Evolutionary conservation across 2,113 vertebrate species (phyloP).

Genomic region (Daubentonia madagascariensis): DNA sequence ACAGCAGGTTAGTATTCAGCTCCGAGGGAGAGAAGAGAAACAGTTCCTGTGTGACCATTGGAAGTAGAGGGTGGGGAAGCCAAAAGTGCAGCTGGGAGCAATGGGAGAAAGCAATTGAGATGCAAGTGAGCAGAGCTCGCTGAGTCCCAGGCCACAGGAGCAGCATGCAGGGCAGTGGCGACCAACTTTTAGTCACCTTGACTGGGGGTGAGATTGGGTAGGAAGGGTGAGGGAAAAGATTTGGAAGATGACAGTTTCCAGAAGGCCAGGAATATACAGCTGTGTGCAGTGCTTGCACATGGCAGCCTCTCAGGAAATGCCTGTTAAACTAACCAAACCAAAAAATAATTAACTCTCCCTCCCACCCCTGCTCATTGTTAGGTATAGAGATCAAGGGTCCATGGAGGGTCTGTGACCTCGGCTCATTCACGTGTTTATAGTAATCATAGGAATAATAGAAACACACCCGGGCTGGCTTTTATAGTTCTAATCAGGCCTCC

Average conservation of each 20-base stretch:
- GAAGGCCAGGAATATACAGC: neutral
- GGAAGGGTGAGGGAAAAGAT: neutral
- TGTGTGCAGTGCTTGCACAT: neutral
- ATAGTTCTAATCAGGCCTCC: neutral
- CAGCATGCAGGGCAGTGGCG: neutral
- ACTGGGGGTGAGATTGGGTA: neutral
- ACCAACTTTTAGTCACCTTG: neutral
- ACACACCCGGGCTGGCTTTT: constrained; percentile 16
- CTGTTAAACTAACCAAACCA: neutral
- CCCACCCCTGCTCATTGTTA: neutral
- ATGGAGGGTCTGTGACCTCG: neutral
- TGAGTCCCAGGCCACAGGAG: neutral
- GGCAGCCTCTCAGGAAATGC: neutral
- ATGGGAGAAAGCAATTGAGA: neutral
- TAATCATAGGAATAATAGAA: neutral
- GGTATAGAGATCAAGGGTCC: neutral
- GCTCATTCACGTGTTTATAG: neutral
- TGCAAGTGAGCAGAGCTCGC: neutral
- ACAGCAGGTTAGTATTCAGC: neutral
- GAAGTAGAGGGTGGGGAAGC: neutral
- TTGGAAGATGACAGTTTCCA: neutral
- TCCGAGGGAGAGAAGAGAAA: neutral
- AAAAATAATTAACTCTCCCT: neutral
- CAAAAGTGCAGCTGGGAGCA: neutral
- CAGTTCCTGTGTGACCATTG: neutral